Evolutionary conservation across 2,888 invertebrate genomes (phyloP).

Genomic region (Falcaria lacertinaria): DNA sequence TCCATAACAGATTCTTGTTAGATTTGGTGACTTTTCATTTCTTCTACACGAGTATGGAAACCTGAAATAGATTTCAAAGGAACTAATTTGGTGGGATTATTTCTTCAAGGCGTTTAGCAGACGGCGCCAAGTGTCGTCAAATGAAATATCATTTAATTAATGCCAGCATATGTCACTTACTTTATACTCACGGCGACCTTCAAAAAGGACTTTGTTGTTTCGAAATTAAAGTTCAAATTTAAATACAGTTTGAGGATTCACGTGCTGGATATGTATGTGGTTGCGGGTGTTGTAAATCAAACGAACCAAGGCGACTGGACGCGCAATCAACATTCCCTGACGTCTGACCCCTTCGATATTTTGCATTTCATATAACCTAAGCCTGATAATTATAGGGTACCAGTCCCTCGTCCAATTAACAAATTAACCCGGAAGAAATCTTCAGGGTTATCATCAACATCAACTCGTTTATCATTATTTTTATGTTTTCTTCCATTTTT

Average conservation of each 20-base stretch:
- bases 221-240: slow-evolving; percentile 17
- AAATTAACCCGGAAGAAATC: too few relatives aligned
- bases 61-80: slow-evolving; percentile 51
- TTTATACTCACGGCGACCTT: slow-evolving; percentile 23
- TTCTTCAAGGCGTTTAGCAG: slow-evolving; percentile 64
- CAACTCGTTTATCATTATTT: too few relatives aligned
- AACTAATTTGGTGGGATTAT: slow-evolving; percentile 44
- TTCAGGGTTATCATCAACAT: too few relatives aligned
- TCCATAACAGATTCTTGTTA: not conserved
- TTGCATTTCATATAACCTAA: slow-evolving; percentile 31
- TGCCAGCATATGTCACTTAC: slow-evolving; percentile 34
- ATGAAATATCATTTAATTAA: slow-evolving; percentile 72
- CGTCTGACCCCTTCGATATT: slow-evolving; percentile 41
- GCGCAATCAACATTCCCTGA: slow-evolving; percentile 61
- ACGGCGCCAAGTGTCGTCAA: slow-evolving; percentile 60
- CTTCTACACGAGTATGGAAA: slow-evolving; percentile 6
- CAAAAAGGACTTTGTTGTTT: slow-evolving; percentile 19
- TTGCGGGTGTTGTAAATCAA: slow-evolving; percentile 52
- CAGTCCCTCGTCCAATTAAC: too few relatives aligned
- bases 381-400: slow-evolving; percentile 10
- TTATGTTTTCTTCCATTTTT: too few relatives aligned
- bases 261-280: slow-evolving; percentile 37
- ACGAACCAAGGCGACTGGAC: slow-evolving; percentile 49
- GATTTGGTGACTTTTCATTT: slow-evolving; percentile 10
- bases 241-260: slow-evolving; percentile 10